These are phyloP conservation scores for Fundulus diaphanus DNA, from an alignment of 2,797 vertebrate species.

Conservation along the genomic window DNA sequence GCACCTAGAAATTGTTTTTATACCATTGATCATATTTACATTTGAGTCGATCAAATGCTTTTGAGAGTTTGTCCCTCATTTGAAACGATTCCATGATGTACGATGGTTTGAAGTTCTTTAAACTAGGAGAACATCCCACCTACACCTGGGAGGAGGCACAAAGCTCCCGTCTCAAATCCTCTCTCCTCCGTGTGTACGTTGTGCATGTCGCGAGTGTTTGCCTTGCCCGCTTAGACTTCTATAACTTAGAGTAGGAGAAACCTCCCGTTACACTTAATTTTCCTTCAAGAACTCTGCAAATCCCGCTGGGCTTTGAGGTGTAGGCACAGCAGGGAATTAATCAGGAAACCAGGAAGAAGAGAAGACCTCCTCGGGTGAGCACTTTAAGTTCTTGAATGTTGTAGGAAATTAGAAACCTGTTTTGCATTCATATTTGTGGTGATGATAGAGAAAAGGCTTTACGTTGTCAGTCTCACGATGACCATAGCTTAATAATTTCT, in stretches of 20 bases:
- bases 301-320: slow-evolving; percentile 15
- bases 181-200: slow-evolving; percentile 25
- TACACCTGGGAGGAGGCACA: slow-evolving; percentile 47
- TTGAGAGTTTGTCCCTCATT: slow-evolving; percentile 6
- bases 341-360: slow-evolving; percentile 26
- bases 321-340: slow-evolving; percentile 8
- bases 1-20: neutral
- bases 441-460: neutral
- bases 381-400: slow-evolving; percentile 14
- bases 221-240: slow-evolving; percentile 32
- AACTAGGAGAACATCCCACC: slow-evolving; percentile 50
- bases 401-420: neutral
- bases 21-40: neutral
- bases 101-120: slow-evolving; percentile 53
- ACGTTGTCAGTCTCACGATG: neutral
- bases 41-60: neutral
- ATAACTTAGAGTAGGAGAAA: slow-evolving; percentile 36
- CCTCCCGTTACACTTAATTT: slow-evolving; percentile 21
- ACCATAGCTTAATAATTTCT: neutral
- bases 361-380: slow-evolving; percentile 64
- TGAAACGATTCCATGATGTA: slow-evolving; percentile 47
- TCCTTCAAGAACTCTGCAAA: slow-evolving; percentile 12
- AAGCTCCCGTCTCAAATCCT: slow-evolving; percentile 63
- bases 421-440: neutral
- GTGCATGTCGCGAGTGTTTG: slow-evolving; percentile 42